Base-by-base conservation (phyloP, 2,113 vertebrate species). In the Xyliphius kryptos region DNA sequence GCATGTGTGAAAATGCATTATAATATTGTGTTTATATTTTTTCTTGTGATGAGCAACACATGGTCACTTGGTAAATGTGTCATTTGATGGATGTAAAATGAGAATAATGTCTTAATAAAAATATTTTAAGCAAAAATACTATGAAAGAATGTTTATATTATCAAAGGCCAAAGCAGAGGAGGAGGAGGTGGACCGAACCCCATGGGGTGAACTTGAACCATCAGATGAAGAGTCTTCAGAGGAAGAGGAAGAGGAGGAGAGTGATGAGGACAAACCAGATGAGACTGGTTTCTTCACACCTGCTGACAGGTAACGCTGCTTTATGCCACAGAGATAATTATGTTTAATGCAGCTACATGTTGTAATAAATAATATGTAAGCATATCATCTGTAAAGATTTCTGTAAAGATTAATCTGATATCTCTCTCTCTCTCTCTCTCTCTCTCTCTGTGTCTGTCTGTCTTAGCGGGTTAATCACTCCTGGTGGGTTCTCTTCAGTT, bases 211-310 rank as follows among this genome's bases (percentile, higher is more conserved):
- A 53, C 84, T 96, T 71, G 92, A 96, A 72, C 89, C 92, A 0
- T 95, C 92, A 0, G 92, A 95, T 22, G 92, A 94, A 61, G 92
- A 95, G 67, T 94, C 92, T 0, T 94, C 92, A 0, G 91, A 93
- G 70, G 92, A 95, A 32, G 92, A 95, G 53, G 93, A 95, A 63
- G 93, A 96, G 40, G 93, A 96, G 36, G 93, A 96, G 76, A 96
- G 92, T 3, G 93, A 96, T 3, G 93, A 96, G 76, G 93, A 96
- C 61, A 95, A 94, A 60, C 91, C 93, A 0, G 93, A 96, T 41
- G 93, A 94, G 69, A 93, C 92, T 0, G 92, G 92, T 9, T 94
- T 95, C 80, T 91, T 94, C 64, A 96, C 93, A 0, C 92, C 93
- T 1, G 92, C 93, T 2, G 93, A 96, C 83, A 95, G 93, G 93